Evolutionary conservation across 2,113 vertebrate genomes (phyloP).

Genomic region (Falcunculus frontatus): DNA sequence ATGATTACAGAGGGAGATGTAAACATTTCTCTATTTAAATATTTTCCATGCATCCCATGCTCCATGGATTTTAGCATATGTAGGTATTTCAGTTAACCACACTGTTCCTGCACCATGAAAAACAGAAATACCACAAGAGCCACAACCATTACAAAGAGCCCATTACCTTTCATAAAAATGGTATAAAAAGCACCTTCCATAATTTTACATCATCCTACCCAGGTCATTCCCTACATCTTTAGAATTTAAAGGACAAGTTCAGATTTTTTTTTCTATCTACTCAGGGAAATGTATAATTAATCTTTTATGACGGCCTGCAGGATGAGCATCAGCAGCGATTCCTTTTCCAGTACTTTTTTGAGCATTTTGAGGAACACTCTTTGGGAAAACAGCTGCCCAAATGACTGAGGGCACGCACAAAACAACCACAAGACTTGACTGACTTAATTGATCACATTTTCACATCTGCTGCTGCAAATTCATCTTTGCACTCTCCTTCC

Average conservation of each 20-base stretch:
- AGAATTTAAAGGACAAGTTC: neutral
- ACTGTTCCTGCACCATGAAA: neutral
- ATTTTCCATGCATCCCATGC: conserved; percentile 12
- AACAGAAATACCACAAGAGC: conserved; percentile 14
- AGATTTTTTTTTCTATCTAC: neutral
- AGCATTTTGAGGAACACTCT: neutral
- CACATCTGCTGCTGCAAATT: neutral
- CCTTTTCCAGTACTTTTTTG: neutral
- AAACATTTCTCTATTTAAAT: conserved; percentile 54
- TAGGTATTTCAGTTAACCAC: conserved; percentile 12
- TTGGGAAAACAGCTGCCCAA: neutral
- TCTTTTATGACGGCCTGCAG: neutral
- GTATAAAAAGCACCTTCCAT: conserved; percentile 11
- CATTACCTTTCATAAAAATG: neutral
- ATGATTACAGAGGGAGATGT: conserved; percentile 25
- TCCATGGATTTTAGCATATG: neutral
- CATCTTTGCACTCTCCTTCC: neutral
- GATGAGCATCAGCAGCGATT: neutral
- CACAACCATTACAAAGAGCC: neutral
- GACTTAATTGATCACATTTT: neutral
- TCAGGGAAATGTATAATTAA: neutral
- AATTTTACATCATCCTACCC: neutral
- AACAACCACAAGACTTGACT: neutral
- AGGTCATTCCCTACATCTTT: neutral
- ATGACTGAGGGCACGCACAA: accelerated